Base-by-base conservation (phyloP, 2,113 vertebrate genomes). In the Pristiophorus japonicus region DNA sequence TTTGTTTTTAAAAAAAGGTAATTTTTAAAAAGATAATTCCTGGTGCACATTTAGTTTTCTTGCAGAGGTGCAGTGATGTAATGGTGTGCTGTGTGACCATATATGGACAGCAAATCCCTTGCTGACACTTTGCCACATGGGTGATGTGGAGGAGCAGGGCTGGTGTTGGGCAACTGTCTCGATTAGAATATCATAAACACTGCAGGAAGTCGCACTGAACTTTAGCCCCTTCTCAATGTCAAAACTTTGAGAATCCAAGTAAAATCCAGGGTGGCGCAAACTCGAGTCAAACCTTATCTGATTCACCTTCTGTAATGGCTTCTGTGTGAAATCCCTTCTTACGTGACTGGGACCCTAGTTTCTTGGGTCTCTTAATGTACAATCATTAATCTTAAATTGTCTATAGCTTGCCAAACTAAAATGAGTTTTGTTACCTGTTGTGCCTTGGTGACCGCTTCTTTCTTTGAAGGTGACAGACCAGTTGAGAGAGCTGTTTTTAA, bases 91-190 rank as follows among this genome's bases (percentile, higher is more conserved):
- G 97, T 96, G 96, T 98, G 97, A 88, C 98, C 98, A 96, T 98
- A 98, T 98, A 98, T 98, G 98, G 98, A 95, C 96, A 98, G 51
- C 96, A 94, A 97, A 97, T 96, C 96, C 96, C 96, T 96, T 96
- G 97, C 96, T 11, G 96, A 96, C n/a, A 95, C 63, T 95, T 38
- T 96, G 47, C 96, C 67, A 66, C 96, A 96, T 96, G 94, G 96
- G 96, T 96, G 95, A 97, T n/a, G 30, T 14, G 59, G 96, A 96
- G 96, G 96, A 97, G 97, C 96, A 96, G 20, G 5, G 88, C 55
- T n/a, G 90, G 90, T 65, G 0, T 92, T 63, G 42, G 81, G 30
- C 59, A 92, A 20, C 47, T 20, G 10, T 62, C 90, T 7, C n/a
- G 3, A 20, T 92, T 2, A 20, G 27, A 27, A 0, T 94, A 34